Evolutionary conservation across 2,888 invertebrate genomes (phyloP), one percentile per base, ranked within the genome.

Genomic region (Merodon equestris): DNA sequence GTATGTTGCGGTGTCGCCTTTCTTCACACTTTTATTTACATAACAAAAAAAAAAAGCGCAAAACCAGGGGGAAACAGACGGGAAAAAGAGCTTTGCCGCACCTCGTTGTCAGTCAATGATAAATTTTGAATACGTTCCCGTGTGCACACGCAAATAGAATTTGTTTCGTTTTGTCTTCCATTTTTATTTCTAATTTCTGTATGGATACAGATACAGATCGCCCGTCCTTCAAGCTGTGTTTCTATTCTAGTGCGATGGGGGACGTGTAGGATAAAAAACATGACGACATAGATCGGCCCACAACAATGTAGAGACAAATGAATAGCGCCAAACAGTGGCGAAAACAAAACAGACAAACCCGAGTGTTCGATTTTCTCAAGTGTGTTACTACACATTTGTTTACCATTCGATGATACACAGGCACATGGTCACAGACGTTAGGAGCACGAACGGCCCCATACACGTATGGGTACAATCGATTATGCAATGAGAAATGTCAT

Each of bases 361-460:
- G 50, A 34, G 42, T 42, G 42, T 40, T 64, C 34, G 27, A 27
- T 7, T 42, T 36, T 45, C 15, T 18, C 13, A 54, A 19, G 36
- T 50, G 57, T 57, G 36, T 67, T 66, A 17, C 40, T 57, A 66
- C 34, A 50, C 42, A 48, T 47, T 58, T 58, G 57, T 68, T 68
- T 68, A 58, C 47, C 36, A 53, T 36, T 14, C 27, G n/a, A n/a
- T 7, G 27, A 58, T 42, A 66, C 66, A 67, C 36, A n/a, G 9
- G 10, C 13, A 47, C 27, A 27, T 27, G 27, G 27, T 7, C 27
- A 27, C 27, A 27, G n/a, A n/a, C n/a, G n/a, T n/a, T n/a, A n/a
- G 7, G 27, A 27, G 27, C 27, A 27, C 27, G 27, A 27, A 27
- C 27, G 7, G 27, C 27, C 2, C 27, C 2, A 2, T 2, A 27